phyloP scores from a whole-genome alignment of 92 coral and sea anemone genomes.

The Diadumene lineata region DNA sequence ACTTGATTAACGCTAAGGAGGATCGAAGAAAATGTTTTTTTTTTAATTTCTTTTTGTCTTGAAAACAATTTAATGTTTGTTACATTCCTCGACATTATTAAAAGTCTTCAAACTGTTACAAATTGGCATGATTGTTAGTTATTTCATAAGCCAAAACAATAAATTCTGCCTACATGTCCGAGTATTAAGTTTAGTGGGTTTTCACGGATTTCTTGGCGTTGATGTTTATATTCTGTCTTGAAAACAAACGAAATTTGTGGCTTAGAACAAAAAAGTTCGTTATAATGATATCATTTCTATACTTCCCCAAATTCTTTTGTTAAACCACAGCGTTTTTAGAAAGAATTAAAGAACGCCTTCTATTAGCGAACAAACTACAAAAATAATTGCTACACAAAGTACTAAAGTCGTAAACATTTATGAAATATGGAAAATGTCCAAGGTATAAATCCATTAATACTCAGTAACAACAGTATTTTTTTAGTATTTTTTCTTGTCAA shows the following conservation, averaged over 20 bases:
- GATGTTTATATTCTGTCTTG: not conserved
- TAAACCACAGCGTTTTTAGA: not conserved
- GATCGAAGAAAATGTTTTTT: slow-evolving; percentile 13
- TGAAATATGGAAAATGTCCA: not conserved
- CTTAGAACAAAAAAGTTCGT: slow-evolving; percentile 2
- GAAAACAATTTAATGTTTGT: not conserved
- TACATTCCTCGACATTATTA: slow-evolving; percentile 45
- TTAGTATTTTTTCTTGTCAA: not conserved
- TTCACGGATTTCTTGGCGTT: not conserved
- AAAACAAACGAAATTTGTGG: slow-evolving; percentile 3
- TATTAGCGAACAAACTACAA: not conserved
- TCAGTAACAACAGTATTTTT: not conserved
- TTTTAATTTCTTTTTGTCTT: not conserved
- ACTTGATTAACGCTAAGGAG: slow-evolving; percentile 14
- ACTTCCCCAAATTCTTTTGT: not conserved
- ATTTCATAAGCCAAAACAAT: not conserved
- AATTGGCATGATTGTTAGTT: not conserved
- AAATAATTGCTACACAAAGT: not conserved
- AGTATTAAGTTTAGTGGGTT: slow-evolving; percentile 5
- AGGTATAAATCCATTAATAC: not conserved
- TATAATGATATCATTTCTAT: slow-evolving; percentile 2
- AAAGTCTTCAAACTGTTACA: not conserved
- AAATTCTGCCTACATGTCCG: not conserved
- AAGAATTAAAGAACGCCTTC: not conserved
- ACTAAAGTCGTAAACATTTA: not conserved